A percentile compares a stretch with the other conserved stretches of the same genome.
These are phyloP conservation scores for Bradypodion ventrale DNA, from an alignment of 2,797 vertebrate genomes.

Conservation along the genomic window DNA sequence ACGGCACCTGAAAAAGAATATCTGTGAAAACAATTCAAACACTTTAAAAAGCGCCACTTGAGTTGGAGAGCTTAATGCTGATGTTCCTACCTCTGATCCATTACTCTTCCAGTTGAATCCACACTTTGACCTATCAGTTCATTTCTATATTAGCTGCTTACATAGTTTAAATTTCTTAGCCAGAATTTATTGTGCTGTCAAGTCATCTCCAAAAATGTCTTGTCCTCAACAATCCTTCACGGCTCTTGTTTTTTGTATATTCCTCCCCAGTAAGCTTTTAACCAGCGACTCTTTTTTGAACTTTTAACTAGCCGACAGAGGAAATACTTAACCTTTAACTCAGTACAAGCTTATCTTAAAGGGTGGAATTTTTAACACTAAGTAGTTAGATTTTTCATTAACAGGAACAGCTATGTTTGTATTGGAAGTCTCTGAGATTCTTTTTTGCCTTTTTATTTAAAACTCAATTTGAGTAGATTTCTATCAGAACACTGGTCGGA, in stretches of 20 bases:
- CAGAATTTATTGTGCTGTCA: background rate
- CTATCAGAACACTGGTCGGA: slow-evolving; percentile 49
- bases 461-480: slow-evolving; percentile 45
- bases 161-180: background rate
- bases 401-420: background rate
- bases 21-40: background rate
- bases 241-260: background rate
- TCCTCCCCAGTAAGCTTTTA: background rate
- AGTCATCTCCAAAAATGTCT: too few species aligned
- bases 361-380: background rate
- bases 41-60: background rate
- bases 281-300: background rate
- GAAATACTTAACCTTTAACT: background rate
- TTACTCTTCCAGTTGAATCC: background rate
- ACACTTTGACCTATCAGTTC: background rate
- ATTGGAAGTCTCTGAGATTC: background rate
- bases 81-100: too few species aligned
- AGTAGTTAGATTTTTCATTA: background rate
- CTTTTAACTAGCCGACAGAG: background rate
- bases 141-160: background rate
- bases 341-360: background rate
- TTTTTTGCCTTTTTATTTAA: background rate
- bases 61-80: background rate
- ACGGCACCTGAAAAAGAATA: too few species aligned
- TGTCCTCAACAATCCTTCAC: too few species aligned